A percentile compares a stretch with the other conserved stretches of the same genome.
Evolutionary conservation across 2,113 vertebrate species (phyloP).

Genomic region (Suricata suricatta): DNA sequence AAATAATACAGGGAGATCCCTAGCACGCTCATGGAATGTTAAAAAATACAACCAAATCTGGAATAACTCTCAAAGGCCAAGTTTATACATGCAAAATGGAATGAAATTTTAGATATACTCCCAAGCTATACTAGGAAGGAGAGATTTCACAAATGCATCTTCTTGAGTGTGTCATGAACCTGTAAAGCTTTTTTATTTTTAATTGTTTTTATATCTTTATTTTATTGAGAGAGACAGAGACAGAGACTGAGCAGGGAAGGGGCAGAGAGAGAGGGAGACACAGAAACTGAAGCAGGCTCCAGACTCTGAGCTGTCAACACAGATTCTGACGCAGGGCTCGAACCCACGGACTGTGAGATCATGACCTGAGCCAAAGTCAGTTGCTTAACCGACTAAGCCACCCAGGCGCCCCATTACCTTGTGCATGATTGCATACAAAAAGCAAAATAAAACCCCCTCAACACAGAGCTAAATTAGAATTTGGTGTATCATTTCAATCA

Average conservation of each 20-base stretch:
- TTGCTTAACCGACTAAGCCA: too few species aligned
- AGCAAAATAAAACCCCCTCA: not conserved
- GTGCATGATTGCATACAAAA: not conserved
- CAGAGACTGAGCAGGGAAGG: too few species aligned
- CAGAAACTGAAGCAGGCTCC: too few species aligned
- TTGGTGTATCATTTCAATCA: not conserved
- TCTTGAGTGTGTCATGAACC: not conserved
- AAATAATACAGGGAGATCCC: not conserved
- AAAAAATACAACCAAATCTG: not conserved
- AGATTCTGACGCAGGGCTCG: fast-evolving
- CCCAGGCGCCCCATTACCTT: too few species aligned
- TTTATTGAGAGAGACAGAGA: too few species aligned
- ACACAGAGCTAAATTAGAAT: not conserved
- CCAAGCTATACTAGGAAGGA: not conserved
- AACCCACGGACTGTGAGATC: too few species aligned
- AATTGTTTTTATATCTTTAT: too few species aligned
- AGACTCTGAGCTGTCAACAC: too few species aligned
- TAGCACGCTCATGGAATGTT: not conserved
- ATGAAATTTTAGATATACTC: not conserved
- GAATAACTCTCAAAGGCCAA: not conserved
- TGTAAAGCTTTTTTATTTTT: not conserved
- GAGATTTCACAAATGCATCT: not conserved
- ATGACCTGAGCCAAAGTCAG: too few species aligned
- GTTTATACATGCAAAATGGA: not conserved
- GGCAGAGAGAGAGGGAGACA: too few species aligned